phyloP scores from a whole-genome alignment of 2,113 vertebrate species.

The Tachycineta bicolor region DNA sequence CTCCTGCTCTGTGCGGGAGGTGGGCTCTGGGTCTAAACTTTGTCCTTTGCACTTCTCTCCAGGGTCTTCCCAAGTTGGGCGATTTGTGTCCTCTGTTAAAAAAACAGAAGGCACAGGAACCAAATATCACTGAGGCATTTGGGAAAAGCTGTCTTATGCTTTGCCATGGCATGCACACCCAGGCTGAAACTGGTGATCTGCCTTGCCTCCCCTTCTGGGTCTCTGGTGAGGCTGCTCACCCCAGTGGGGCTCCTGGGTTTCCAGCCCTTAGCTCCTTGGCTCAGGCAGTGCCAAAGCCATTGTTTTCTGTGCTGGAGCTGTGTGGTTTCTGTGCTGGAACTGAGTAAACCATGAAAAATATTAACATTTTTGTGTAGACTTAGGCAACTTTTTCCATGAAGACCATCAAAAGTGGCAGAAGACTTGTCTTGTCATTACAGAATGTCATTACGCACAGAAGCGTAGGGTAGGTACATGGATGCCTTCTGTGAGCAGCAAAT shows the following conservation, averaged over 20 bases:
- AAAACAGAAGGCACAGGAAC: background rate
- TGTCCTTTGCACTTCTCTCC: background rate
- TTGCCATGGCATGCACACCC: accelerated
- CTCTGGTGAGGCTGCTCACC: background rate
- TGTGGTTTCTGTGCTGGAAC: constrained; percentile 20
- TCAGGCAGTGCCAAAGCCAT: constrained; percentile 22
- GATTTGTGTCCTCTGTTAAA: background rate
- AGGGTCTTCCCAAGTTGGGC: background rate
- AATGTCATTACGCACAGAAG: too few relatives aligned
- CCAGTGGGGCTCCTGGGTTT: background rate
- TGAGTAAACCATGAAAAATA: constrained; percentile 32
- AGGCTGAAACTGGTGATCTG: background rate
- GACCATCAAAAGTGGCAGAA: constrained; percentile 28
- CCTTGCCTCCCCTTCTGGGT: background rate
- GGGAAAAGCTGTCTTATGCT: background rate
- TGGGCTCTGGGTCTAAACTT: background rate
- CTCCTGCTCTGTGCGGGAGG: background rate
- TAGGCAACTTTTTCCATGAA: constrained; percentile 42
- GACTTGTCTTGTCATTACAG: background rate
- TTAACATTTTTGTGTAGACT: constrained; percentile 1
- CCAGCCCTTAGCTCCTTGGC: background rate
- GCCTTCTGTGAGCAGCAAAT: background rate
- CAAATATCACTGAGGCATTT: background rate
- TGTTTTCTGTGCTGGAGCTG: constrained; percentile 36
- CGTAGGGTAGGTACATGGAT: background rate